Evolutionary conservation across 2,888 invertebrate genomes (phyloP).

Genomic region (Cepaea hortensis): DNA sequence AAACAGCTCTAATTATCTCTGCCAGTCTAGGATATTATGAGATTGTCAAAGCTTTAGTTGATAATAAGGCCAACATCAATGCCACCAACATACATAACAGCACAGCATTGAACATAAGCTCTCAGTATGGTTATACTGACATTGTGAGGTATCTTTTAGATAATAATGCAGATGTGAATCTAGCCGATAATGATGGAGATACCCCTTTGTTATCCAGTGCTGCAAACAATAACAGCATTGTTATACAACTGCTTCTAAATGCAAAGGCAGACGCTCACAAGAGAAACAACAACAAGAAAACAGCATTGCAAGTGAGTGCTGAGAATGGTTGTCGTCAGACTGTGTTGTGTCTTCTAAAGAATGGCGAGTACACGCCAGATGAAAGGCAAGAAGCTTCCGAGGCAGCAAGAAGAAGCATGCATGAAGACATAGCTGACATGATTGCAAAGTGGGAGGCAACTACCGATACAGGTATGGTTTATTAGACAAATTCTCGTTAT

Average conservation of each 20-base stretch:
- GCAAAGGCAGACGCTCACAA: conserved; percentile 2
- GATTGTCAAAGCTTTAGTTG: conserved; percentile 11
- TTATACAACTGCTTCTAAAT: conserved; percentile 16
- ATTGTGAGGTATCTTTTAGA: conserved; percentile 6
- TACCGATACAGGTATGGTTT: background rate
- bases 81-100: conserved; percentile 1
- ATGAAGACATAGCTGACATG: conserved; percentile 13
- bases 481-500: background rate
- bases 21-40: conserved; percentile 24
- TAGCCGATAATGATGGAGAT: conserved; percentile 32
- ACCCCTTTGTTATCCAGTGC: conserved; percentile 31
- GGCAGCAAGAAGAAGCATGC: background rate
- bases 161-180: conserved; percentile 21
- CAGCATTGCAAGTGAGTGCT: conserved; percentile 25
- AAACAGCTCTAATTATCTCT: conserved; percentile 36
- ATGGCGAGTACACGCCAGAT: background rate
- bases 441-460: background rate
- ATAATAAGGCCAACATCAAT: conserved; percentile 19
- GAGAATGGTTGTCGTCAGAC: conserved; percentile 4
- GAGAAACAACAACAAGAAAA: conserved; percentile 11
- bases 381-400: conserved; percentile 21
- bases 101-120: conserved; percentile 37
- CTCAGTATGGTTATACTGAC: conserved; percentile 9
- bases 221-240: background rate
- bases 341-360: conserved; percentile 5